These are phyloP conservation scores for Galagoides demidoff DNA, from an alignment of 2,797 vertebrate species.

Conservation along the genomic window DNA sequence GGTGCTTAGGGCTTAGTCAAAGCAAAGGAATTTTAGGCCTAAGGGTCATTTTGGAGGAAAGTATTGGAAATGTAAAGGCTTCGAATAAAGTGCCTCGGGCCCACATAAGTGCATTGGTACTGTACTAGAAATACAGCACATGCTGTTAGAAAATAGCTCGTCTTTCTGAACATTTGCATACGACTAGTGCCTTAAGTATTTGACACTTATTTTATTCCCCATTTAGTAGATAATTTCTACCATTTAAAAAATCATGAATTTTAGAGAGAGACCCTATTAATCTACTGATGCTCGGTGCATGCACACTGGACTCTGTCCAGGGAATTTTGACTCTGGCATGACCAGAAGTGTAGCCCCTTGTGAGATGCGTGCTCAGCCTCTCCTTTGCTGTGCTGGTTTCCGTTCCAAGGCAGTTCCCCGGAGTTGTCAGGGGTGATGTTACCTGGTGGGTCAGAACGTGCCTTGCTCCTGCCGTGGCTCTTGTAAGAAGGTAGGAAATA, in stretches of 20 bases:
- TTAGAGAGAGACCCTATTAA: slow-evolving; percentile 22
- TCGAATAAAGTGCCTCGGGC: slow-evolving; percentile 66
- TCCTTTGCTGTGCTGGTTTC: neutral
- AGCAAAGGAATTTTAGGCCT: slow-evolving; percentile 58
- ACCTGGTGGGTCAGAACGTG: neutral
- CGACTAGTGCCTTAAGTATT: neutral
- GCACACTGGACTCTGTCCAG: neutral
- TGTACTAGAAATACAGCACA: slow-evolving; percentile 47
- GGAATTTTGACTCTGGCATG: neutral
- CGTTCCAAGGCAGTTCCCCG: neutral
- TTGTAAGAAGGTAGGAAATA: neutral
- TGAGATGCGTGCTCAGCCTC: neutral
- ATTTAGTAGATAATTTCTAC: slow-evolving; percentile 62
- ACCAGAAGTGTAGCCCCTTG: neutral
- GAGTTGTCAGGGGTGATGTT: neutral
- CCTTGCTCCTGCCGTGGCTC: neutral
- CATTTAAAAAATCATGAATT: slow-evolving; percentile 55
- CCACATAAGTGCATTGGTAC: slow-evolving; percentile 39
- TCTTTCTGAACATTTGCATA: slow-evolving; percentile 56
- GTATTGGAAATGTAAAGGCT: slow-evolving; percentile 57
- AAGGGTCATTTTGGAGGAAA: slow-evolving; percentile 67
- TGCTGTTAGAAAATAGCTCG: slow-evolving; percentile 54
- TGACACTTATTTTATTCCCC: slow-evolving; percentile 45
- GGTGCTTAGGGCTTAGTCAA: slow-evolving; percentile 65
- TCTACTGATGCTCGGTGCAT: neutral